Evolutionary conservation across 2,888 invertebrate genomes (phyloP).

Genomic region (Andrena trimmerana): DNA sequence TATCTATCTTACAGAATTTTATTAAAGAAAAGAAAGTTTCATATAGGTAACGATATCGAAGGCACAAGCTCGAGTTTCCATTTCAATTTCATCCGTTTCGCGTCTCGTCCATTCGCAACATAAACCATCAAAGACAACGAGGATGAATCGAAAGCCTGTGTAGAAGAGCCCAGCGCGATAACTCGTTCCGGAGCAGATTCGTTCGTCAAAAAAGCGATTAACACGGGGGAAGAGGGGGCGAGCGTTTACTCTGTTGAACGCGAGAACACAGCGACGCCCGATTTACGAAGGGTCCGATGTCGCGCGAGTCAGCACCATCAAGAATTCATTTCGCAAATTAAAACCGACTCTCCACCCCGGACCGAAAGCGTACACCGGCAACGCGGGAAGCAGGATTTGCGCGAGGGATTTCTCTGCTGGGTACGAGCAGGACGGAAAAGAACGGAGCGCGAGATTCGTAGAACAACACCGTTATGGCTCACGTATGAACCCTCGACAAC

Average conservation of each 20-base stretch:
- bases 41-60: not conserved
- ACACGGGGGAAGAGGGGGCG: not conserved
- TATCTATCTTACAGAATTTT: not conserved
- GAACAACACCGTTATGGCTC: constrained; percentile 38
- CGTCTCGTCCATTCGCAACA: constrained; percentile 12
- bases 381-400: not conserved
- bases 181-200: constrained; percentile 33
- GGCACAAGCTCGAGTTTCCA: not conserved
- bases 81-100: not conserved
- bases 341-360: constrained; percentile 27
- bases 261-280: constrained; percentile 39
- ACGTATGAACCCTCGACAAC: constrained; percentile 7
- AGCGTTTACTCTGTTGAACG: constrained; percentile 15
- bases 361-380: not conserved
- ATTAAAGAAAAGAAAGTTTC: not conserved
- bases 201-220: constrained; percentile 51
- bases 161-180: constrained; percentile 35
- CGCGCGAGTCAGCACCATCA: constrained; percentile 50
- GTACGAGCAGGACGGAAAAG: constrained; percentile 11
- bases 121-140: constrained; percentile 20
- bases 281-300: constrained; percentile 52
- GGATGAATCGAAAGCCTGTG: constrained; percentile 21
- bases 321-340: constrained; percentile 67
- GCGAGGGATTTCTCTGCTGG: not conserved
- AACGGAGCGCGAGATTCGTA: constrained; percentile 30